A percentile compares a stretch with the other conserved stretches of the same genome.
These are phyloP conservation scores for Hyperoplus lanceolatus DNA, from an alignment of 2,797 vertebrate genomes.

Conservation along the genomic window DNA sequence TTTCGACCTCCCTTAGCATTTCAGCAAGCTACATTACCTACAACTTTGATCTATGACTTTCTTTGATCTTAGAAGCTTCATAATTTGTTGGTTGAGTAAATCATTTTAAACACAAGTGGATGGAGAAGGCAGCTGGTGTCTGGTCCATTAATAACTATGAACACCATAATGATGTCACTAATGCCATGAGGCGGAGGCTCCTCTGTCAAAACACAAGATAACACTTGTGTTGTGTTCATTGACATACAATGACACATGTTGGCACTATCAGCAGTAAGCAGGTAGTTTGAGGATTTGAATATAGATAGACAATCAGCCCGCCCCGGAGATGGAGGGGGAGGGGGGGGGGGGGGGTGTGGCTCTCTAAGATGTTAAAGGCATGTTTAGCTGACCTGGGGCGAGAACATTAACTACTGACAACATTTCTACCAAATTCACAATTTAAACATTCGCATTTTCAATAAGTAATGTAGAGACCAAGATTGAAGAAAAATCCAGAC, in stretches of 20 bases:
- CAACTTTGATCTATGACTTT: slow-evolving; percentile 61
- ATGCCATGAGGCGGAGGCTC: slow-evolving; percentile 16
- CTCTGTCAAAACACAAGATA: slow-evolving; percentile 5
- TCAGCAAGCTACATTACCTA: slow-evolving; percentile 47
- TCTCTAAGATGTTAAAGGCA: too few species aligned
- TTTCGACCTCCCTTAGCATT: slow-evolving; percentile 39
- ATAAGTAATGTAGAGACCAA: too few species aligned
- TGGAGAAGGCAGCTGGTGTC: slow-evolving; percentile 56
- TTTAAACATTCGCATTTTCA: too few species aligned
- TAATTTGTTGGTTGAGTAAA: slow-evolving; percentile 55
- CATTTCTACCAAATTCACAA: too few species aligned
- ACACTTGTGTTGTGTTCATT: not conserved
- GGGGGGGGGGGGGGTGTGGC: too few species aligned
- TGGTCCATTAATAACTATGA: slow-evolving; percentile 56
- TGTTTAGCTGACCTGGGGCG: too few species aligned
- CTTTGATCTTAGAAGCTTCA: slow-evolving; percentile 61
- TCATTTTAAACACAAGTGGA: slow-evolving; percentile 44
- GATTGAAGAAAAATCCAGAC: too few species aligned
- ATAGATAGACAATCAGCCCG: not conserved
- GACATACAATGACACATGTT: not conserved
- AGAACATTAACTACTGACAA: too few species aligned
- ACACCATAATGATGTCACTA: slow-evolving; percentile 50
- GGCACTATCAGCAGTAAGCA: not conserved
- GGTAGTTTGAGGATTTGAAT: not conserved
- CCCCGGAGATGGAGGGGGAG: too few species aligned